Base-by-base conservation (phyloP, 1,140 invertebrate species). In the Hypothenemus hampei region DNA sequence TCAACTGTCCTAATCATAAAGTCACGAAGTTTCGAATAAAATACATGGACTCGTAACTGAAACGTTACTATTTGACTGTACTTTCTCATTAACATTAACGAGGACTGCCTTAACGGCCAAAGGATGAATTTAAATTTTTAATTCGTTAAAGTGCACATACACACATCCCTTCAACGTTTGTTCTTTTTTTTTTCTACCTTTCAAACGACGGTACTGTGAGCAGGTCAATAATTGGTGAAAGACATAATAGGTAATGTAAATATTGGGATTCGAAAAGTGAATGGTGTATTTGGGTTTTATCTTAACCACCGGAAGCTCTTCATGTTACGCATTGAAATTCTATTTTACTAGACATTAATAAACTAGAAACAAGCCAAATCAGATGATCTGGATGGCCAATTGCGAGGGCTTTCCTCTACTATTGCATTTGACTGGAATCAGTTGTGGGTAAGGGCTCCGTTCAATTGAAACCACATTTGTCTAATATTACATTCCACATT, bases 241-340 rank as follows among this genome's bases (percentile, higher is more conserved):
- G n/a, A n/a, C 13, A 33, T 39, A 49, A 39, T 39, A 24, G 23
- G 19, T 36, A 39, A 49, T 37, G 35, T 36, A 49, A 49, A 49
- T 49, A 49, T 49, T 39, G 36, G n/a, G 39, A 37, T 35, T 46
- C 21, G 19, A 22, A 37, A 39, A 22, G n/a, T 11, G 21, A 39
- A 49, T 49, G 35, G 47, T 24, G 33, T 49, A 24, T 49, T 49
- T 49, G 26, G 24, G 39, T 18, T 49, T 49, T 37, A 49, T 37
- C 47, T 49, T 49, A 49, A 49, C 33, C 7, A 49, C 47, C 47
- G 47, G 47, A 49, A 39, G 16, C 47, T 49, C 20, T 37, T 37
- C 33, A 39, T 24, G 47, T 39, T 49, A 49, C 47, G 39, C 29
- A n/a, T n/a, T n/a, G n/a, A n/a, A n/a, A n/a, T n/a, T n/a, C n/a